Evolutionary conservation across 2,113 vertebrate genomes (phyloP).

Genomic region (Cyanocitta stelleri): DNA sequence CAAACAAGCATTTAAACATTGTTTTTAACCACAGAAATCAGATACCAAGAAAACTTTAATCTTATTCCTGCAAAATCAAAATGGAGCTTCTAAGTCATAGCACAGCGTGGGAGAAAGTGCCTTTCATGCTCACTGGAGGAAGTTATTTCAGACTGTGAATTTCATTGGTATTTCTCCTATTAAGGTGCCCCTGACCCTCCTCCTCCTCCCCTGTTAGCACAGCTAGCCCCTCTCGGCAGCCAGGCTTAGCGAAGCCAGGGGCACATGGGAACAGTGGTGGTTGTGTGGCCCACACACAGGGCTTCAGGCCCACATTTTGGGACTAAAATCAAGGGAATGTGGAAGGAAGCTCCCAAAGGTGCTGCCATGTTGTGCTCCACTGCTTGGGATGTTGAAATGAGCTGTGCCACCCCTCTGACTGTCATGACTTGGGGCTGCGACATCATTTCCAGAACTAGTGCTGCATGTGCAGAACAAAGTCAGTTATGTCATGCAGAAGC

Average conservation of each 20-base stretch:
- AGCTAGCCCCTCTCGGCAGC: not conserved
- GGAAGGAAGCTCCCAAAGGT: not conserved
- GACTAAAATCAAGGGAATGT: not conserved
- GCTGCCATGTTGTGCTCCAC: not conserved
- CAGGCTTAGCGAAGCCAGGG: not conserved
- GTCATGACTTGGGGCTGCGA: fast-evolving
- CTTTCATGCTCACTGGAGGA: not conserved
- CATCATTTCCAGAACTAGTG: not conserved
- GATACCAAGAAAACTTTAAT: conserved; percentile 59
- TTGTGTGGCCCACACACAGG: fast-evolving
- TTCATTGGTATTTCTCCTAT: not conserved
- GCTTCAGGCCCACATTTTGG: not conserved
- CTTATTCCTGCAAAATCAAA: conserved; percentile 60
- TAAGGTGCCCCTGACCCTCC: not conserved
- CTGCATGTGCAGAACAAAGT: not conserved
- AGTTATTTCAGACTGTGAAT: conserved; percentile 21
- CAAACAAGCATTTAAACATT: not conserved
- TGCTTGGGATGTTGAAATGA: fast-evolving
- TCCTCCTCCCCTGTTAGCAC: not conserved
- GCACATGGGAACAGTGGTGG: fast-evolving
- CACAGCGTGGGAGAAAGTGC: not conserved
- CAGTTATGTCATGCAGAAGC: not conserved
- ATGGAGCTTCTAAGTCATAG: conserved; percentile 49
- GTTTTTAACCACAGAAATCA: conserved; percentile 67
- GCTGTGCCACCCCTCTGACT: not conserved